Percentiles rank a stretch among this genome's conserved stretches.
These are phyloP conservation scores for Rhopalosiphum padi DNA, from an alignment of 1,140 invertebrate species.

Conservation along the genomic window DNA sequence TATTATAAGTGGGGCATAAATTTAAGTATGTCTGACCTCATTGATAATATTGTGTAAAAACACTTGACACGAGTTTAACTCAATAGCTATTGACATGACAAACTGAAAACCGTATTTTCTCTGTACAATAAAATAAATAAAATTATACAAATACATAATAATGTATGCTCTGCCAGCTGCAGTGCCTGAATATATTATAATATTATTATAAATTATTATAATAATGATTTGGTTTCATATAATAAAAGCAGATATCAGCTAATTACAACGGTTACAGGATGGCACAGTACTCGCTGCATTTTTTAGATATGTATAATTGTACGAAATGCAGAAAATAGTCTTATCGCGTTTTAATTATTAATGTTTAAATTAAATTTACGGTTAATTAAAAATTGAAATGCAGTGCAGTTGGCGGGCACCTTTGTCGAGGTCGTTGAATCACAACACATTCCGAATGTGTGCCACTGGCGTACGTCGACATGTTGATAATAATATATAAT, in stretches of 20 bases:
- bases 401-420: too few relatives aligned
- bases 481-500: not conserved
- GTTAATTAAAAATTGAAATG: not conserved
- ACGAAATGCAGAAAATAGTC: not conserved
- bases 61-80: not conserved
- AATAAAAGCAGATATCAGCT: not conserved
- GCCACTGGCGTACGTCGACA: not conserved
- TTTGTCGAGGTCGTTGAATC: not conserved
- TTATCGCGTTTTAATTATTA: not conserved
- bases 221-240: not conserved
- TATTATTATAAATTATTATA: not conserved
- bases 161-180: not conserved
- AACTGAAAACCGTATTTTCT: not conserved
- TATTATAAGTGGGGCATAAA: not conserved
- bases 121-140: not conserved
- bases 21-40: not conserved
- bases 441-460: too few relatives aligned
- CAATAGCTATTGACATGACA: not conserved
- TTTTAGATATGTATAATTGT: not conserved
- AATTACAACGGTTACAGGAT: not conserved
- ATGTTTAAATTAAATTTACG: not conserved
- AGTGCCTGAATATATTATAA: not conserved
- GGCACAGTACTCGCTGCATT: not conserved
- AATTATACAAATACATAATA: not conserved
- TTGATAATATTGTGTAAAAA: not conserved